Conservation (phyloP, 2,797 vertebrate species). For the Ispidina picta region DNA sequence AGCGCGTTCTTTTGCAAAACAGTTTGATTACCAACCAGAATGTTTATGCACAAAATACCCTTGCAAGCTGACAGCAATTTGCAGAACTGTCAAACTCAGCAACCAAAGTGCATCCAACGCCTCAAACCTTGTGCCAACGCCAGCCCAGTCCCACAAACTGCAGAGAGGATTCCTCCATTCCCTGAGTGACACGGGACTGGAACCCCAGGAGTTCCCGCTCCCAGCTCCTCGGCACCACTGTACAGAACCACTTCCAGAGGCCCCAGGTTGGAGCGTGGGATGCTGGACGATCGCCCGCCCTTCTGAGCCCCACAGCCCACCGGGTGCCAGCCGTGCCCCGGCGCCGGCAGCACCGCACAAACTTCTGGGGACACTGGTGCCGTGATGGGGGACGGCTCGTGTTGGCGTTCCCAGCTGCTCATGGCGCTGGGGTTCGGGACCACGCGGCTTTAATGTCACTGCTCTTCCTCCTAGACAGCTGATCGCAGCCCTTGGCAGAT, state of each 20-base stretch:
- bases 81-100: constrained; percentile 63
- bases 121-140: background rate
- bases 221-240: background rate
- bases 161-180: background rate
- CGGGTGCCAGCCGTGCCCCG: background rate
- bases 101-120: constrained; percentile 3
- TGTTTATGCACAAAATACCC: constrained; percentile 45
- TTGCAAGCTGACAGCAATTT: constrained; percentile 65
- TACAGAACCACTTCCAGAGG: background rate
- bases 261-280: background rate
- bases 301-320: rapidly evolving
- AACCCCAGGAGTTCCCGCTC: background rate
- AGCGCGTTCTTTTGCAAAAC: constrained; percentile 65
- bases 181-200: background rate
- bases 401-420: background rate
- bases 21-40: constrained; percentile 51
- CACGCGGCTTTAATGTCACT: background rate
- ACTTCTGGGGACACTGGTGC: background rate
- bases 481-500: background rate
- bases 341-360: background rate
- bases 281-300: background rate
- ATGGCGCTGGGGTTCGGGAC: background rate
- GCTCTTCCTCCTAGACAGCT: background rate
- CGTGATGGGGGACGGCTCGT: background rate
- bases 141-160: background rate